Conservation (phyloP, 2,888 invertebrate genomes). For the Mesoligia furuncula region DNA sequence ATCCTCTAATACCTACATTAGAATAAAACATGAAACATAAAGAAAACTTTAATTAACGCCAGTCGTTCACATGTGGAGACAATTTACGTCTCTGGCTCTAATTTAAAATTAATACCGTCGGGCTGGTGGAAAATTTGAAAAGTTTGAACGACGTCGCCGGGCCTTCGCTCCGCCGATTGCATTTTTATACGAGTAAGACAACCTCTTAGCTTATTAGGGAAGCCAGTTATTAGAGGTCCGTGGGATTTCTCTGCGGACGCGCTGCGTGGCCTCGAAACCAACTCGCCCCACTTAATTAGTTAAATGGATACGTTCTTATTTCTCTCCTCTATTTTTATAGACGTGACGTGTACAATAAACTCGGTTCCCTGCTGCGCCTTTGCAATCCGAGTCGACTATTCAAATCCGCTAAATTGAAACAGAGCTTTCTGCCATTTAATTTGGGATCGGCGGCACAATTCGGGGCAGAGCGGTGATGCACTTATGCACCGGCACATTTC, state of each 20-base stretch:
- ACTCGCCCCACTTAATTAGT: slow-evolving; percentile 86
- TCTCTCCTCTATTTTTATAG: slow-evolving; percentile 75
- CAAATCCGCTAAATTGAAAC: slow-evolving; percentile 80
- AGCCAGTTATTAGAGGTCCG: slow-evolving; percentile 86
- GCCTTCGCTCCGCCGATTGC: slow-evolving; percentile 85
- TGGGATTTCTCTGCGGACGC: slow-evolving; percentile 84
- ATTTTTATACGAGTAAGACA: slow-evolving; percentile 88
- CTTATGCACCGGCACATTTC: slow-evolving; percentile 87
- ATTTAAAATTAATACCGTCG: slow-evolving; percentile 88
- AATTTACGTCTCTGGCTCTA: slow-evolving; percentile 83
- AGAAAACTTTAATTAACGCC: slow-evolving; percentile 81
- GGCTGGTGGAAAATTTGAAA: slow-evolving; percentile 89
- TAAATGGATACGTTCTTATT: slow-evolving; percentile 84
- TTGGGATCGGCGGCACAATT: slow-evolving; percentile 79
- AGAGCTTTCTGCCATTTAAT: slow-evolving; percentile 80
- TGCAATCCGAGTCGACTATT: slow-evolving; percentile 69
- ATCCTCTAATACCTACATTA: slow-evolving; percentile 52
- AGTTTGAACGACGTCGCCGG: slow-evolving; percentile 87
- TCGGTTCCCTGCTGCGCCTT: slow-evolving; percentile 68
- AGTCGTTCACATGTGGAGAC: slow-evolving; percentile 82
- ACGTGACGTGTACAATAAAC: slow-evolving; percentile 76
- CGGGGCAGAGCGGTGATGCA: slow-evolving; percentile 84
- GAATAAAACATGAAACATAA: slow-evolving; percentile 69
- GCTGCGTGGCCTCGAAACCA: slow-evolving; percentile 76
- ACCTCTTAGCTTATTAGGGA: slow-evolving; percentile 89